Base-by-base conservation (phyloP, 2,888 invertebrate genomes). In the Patella ulyssiponensis region DNA sequence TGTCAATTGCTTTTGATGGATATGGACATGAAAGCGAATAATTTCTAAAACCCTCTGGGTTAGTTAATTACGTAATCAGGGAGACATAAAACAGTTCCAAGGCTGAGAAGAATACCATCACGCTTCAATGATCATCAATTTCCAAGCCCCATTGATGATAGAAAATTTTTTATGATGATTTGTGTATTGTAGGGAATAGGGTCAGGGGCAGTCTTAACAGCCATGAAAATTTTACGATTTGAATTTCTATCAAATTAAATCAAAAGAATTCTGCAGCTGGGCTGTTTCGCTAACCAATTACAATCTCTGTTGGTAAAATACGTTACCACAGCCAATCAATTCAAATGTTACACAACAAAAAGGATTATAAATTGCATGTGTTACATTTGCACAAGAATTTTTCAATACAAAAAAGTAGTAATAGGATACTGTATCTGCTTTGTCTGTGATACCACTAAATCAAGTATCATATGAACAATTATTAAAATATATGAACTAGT, bases 91-190 rank as follows among this genome's bases (percentile, higher is more conserved):
- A 64, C 9, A 23, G 64, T 64, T 64, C 64, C 64, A 64, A 64
- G 23, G 64, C 20, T 20, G 23, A 64, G 64, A 64, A 64, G 64
- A 64, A 64, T 23, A 23, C 64, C 23, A 20, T 64, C 14, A 64
- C 64, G 64, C 20, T 23, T 64, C 64, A 64, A 64, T 23, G 64
- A 64, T 64, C 64, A 64, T 64, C 64, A 15, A 64, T 64, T 64
- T 12, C 12, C 11, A 64, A 20, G 64, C 64, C 23, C 20, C 23
- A 64, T 64, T 64, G 23, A 44, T 44, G 44, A 23, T 20, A 64
- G 20, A 23, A n/a, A 11, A 20, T 5, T 11, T 64, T 64, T 64
- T 64, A 64, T 64, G 64, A 15, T 64, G 64, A 64, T 64, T 64
- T 64, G 64, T 23, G 64, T 64, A 23, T 20, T 64, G 23, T 64